Percentiles rank a stretch among this genome's conserved stretches.
Conservation (phyloP, 2,113 vertebrate species). For the Caretta caretta region DNA sequence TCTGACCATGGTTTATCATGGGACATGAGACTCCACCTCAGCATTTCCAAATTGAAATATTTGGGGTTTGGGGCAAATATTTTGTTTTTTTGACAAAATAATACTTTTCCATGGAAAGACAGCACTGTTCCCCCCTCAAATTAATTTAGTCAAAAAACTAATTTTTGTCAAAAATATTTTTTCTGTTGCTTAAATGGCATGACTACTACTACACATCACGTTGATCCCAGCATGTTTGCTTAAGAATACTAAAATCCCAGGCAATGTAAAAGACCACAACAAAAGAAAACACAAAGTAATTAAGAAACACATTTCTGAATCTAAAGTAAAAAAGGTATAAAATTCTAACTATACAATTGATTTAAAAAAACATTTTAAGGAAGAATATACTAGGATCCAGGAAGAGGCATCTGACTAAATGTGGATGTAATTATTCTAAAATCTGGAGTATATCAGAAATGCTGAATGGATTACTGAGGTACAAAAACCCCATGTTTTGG, state of each 20-base stretch:
- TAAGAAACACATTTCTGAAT: conserved; percentile 19
- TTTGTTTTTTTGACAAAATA: neutral
- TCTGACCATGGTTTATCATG: neutral
- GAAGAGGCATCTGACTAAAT: neutral
- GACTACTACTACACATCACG: neutral
- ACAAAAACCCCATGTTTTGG: neutral
- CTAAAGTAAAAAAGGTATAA: neutral
- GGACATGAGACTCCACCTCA: neutral
- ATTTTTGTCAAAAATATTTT: neutral
- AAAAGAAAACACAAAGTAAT: neutral
- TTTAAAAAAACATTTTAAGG: neutral
- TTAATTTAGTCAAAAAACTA: neutral
- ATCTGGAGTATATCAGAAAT: neutral
- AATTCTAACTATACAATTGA: neutral
- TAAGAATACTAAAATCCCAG: neutral
- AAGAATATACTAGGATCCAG: neutral
- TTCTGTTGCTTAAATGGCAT: neutral
- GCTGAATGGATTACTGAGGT: neutral
- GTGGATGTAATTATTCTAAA: neutral
- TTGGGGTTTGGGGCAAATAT: neutral
- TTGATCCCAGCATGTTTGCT: neutral
- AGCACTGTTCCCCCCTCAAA: neutral
- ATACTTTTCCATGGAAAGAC: neutral
- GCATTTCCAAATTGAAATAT: neutral
- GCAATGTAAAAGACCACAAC: neutral